A percentile compares a stretch with the other conserved stretches of the same genome.
phyloP scores from a whole-genome alignment of 2,797 vertebrate species.

The Acanthurus leucopareius region DNA sequence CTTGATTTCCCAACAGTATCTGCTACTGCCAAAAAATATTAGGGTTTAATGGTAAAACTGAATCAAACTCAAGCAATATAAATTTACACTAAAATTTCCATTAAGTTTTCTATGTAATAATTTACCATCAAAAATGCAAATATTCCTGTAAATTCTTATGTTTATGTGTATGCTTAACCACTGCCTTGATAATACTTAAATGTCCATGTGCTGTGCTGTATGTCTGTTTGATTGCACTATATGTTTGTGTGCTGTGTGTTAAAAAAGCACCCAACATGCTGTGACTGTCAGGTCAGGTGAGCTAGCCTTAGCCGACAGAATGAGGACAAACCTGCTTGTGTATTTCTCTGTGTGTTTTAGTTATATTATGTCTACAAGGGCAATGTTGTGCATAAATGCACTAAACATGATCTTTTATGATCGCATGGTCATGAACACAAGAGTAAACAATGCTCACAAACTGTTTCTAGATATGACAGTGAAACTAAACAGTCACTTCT shows the following conservation, averaged over 20 bases:
- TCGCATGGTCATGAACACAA: too few relatives aligned
- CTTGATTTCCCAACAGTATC: background rate
- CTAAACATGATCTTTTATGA: too few relatives aligned
- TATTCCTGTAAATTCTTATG: background rate
- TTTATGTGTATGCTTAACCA: background rate
- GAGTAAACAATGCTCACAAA: too few relatives aligned
- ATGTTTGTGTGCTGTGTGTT: constrained; percentile 30
- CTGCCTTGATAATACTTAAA: background rate
- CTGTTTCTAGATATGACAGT: too few relatives aligned
- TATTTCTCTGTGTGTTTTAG: constrained; percentile 23
- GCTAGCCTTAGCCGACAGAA: constrained; percentile 67
- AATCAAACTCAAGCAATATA: background rate
- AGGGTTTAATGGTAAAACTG: too few relatives aligned
- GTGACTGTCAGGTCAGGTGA: constrained; percentile 67
- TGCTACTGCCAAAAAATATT: background rate
- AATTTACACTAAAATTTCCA: background rate
- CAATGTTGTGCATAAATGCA: too few relatives aligned
- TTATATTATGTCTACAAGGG: background rate
- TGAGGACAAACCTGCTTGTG: constrained; percentile 56
- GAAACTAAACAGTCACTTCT: too few relatives aligned
- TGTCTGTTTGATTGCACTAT: constrained; percentile 16
- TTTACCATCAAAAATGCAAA: background rate
- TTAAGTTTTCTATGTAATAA: background rate
- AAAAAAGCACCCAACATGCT: constrained; percentile 61
- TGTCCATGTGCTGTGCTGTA: background rate